These are phyloP conservation scores for Erannis defoliaria DNA, from an alignment of 2,888 invertebrate species.

Conservation along the genomic window DNA sequence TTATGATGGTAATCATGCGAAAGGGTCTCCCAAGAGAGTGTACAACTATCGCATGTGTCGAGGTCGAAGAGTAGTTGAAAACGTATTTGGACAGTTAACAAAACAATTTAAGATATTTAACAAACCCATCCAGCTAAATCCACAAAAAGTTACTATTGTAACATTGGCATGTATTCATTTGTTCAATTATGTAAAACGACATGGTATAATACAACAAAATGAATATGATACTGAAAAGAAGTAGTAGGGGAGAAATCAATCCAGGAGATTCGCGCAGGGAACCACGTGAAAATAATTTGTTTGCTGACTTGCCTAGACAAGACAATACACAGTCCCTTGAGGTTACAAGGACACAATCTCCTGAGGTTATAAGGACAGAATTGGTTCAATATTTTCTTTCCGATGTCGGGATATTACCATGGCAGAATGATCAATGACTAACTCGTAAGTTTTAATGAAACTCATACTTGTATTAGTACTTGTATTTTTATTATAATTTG, in stretches of 20 bases:
- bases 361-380: constrained; percentile 36
- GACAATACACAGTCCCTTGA: constrained; percentile 29
- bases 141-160: constrained; percentile 31
- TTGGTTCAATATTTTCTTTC: constrained; percentile 41
- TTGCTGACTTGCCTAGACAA: constrained; percentile 30
- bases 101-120: constrained; percentile 26
- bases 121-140: constrained; percentile 36
- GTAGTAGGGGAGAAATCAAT: constrained; percentile 31
- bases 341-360: constrained; percentile 25
- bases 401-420: constrained; percentile 37
- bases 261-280: constrained; percentile 35
- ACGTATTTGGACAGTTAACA: constrained; percentile 35
- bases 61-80: constrained; percentile 34
- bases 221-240: constrained; percentile 26
- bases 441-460: constrained; percentile 6
- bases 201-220: constrained; percentile 10
- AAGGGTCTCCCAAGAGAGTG: constrained; percentile 18
- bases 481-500: constrained; percentile 31
- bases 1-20: constrained; percentile 22
- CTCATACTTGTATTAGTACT: constrained; percentile 29
- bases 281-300: constrained; percentile 25
- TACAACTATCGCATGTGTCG: constrained; percentile 34
- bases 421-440: constrained; percentile 38
- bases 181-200: constrained; percentile 39
- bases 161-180: constrained; percentile 23